Conservation (phyloP, 2,113 vertebrate genomes). For the Helogale parvula region DNA sequence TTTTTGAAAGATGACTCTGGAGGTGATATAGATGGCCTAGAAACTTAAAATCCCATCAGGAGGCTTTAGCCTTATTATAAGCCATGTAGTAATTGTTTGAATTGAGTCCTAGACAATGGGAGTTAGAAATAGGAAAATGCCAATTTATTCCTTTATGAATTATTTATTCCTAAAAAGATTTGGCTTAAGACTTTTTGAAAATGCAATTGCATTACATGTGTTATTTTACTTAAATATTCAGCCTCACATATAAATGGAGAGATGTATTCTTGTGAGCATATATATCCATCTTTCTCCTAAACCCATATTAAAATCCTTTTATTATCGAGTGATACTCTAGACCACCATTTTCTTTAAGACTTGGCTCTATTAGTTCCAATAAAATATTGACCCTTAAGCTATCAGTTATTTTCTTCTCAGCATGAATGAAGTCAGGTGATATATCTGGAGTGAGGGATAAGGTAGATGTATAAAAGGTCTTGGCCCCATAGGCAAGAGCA, state of each 20-base stretch:
- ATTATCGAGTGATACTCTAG: background rate
- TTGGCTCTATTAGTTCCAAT: background rate
- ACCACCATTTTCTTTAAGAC: background rate
- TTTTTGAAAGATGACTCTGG: constrained; percentile 16
- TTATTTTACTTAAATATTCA: background rate
- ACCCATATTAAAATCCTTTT: background rate
- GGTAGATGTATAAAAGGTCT: background rate
- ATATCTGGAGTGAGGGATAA: background rate
- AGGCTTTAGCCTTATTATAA: background rate
- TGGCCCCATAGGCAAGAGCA: background rate
- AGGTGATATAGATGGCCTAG: background rate
- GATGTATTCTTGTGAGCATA: background rate
- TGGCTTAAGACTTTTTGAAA: background rate
- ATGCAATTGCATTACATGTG: background rate
- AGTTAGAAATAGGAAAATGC: background rate
- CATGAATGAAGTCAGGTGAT: background rate
- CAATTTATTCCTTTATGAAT: background rate
- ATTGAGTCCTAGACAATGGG: background rate
- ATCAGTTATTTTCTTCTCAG: background rate
- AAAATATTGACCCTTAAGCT: background rate
- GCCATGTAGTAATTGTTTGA: background rate
- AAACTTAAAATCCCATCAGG: background rate
- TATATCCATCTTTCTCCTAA: background rate
- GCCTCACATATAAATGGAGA: background rate
- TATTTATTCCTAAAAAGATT: background rate